phyloP scores from a whole-genome alignment of 2,888 invertebrate genomes.

The Pandemis cinnamomeana region DNA sequence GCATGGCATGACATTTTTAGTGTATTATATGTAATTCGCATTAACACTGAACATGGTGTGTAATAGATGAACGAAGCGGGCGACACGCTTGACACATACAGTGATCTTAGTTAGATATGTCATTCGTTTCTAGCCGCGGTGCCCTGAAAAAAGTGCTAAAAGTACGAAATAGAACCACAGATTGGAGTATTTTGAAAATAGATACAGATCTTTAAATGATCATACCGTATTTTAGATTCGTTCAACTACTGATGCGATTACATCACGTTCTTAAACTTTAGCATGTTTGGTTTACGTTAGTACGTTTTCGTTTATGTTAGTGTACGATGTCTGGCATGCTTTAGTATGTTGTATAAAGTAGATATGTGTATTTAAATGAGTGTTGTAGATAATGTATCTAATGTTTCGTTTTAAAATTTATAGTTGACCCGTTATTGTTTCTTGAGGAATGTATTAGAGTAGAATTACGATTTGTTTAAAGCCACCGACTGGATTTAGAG shows the following conservation, averaged over 20 bases:
- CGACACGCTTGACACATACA: neutral
- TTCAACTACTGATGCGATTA: conserved; percentile 9
- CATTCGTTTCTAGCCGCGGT: neutral
- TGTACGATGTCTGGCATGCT: neutral
- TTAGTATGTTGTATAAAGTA: neutral
- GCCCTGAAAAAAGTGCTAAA: neutral
- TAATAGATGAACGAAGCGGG: too few relatives aligned
- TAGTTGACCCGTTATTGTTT: neutral
- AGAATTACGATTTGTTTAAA: conserved; percentile 5
- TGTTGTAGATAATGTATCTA: neutral
- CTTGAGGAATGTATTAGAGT: neutral
- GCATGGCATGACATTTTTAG: conserved; percentile 53
- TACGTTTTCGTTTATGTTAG: neutral
- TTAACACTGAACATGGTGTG: neutral
- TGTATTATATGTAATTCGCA: conserved; percentile 41
- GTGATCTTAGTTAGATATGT: neutral
- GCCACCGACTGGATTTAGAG: conserved; percentile 31
- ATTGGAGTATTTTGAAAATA: neutral
- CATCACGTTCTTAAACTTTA: conserved; percentile 6
- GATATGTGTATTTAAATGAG: neutral
- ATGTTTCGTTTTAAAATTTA: neutral
- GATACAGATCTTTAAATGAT: too few relatives aligned
- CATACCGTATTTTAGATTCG: neutral
- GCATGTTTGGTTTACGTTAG: conserved; percentile 18
- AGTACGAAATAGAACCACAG: neutral